phyloP scores from a whole-genome alignment of 2,113 vertebrate species.

The Oryzias curvinotus region DNA sequence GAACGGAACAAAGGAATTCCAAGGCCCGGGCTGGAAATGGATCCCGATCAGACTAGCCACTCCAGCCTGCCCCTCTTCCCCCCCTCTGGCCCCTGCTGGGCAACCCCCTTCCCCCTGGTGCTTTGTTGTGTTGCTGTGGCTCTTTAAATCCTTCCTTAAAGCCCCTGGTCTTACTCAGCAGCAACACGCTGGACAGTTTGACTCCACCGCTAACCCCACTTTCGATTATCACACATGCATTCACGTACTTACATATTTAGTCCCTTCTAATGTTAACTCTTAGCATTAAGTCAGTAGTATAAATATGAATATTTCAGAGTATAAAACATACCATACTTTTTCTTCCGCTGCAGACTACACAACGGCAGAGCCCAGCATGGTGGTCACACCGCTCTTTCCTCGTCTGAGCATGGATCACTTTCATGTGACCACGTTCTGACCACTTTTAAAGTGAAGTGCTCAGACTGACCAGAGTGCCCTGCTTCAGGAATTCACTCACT shows the following conservation, averaged over 20 bases:
- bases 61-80: slow-evolving; percentile 43
- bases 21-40: slow-evolving; percentile 70
- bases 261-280: slow-evolving; percentile 22
- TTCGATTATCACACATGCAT: slow-evolving; percentile 28
- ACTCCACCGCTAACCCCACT: slow-evolving; percentile 54
- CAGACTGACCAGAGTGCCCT: slow-evolving; percentile 64
- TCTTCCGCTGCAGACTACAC: slow-evolving; percentile 58
- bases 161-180: slow-evolving; percentile 63
- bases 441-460: slow-evolving; percentile 62
- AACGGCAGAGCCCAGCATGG: slow-evolving; percentile 66
- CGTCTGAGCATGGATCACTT: slow-evolving; percentile 71
- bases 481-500: slow-evolving; percentile 56
- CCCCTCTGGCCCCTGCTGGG: slow-evolving; percentile 51
- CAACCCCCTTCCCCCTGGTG: slow-evolving; percentile 59
- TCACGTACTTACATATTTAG: slow-evolving; percentile 1
- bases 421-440: slow-evolving; percentile 77
- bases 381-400: slow-evolving; percentile 74
- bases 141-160: slow-evolving; percentile 68
- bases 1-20: slow-evolving; percentile 77
- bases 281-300: slow-evolving; percentile 43
- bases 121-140: slow-evolving; percentile 70
- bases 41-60: slow-evolving; percentile 70
- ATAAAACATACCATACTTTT: slow-evolving; percentile 4
- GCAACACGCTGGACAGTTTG: slow-evolving; percentile 54
- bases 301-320: no score